phyloP scores from a whole-genome alignment of 2,113 vertebrate genomes.

The Ammodytes dubius region DNA sequence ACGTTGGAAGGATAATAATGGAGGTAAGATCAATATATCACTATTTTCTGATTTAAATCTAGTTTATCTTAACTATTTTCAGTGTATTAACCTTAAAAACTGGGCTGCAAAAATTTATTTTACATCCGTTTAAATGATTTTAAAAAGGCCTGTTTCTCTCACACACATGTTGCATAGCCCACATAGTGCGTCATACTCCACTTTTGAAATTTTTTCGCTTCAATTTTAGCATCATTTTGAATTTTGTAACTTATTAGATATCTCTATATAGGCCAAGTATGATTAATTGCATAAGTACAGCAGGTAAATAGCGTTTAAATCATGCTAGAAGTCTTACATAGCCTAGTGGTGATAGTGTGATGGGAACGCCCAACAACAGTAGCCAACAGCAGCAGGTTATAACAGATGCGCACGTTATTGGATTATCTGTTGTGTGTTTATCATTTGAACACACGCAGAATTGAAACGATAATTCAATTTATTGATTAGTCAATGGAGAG shows the following conservation, averaged over 20 bases:
- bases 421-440: not conserved
- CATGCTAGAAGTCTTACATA: not conserved
- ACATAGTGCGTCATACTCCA: not conserved
- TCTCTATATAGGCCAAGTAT: not conserved
- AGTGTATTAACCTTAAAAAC: not conserved
- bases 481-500: not conserved
- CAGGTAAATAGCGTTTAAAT: not conserved
- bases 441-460: too few species aligned
- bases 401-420: not conserved
- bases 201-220: not conserved
- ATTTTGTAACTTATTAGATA: not conserved
- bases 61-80: not conserved
- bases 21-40: constrained; percentile 78
- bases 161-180: not conserved
- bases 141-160: not conserved
- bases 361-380: constrained; percentile 52
- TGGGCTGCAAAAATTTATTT: accelerated
- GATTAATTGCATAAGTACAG: not conserved
- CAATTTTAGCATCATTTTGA: not conserved
- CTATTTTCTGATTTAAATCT: not conserved
- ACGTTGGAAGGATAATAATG: constrained; percentile 83
- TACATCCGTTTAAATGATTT: not conserved
- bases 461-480: too few species aligned
- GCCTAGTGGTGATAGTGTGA: not conserved
- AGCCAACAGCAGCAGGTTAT: not conserved